A percentile compares a stretch with the other conserved stretches of the same genome.
These are phyloP conservation scores for Limnodromus scolopaceus DNA, from an alignment of 2,797 vertebrate species.

Conservation along the genomic window DNA sequence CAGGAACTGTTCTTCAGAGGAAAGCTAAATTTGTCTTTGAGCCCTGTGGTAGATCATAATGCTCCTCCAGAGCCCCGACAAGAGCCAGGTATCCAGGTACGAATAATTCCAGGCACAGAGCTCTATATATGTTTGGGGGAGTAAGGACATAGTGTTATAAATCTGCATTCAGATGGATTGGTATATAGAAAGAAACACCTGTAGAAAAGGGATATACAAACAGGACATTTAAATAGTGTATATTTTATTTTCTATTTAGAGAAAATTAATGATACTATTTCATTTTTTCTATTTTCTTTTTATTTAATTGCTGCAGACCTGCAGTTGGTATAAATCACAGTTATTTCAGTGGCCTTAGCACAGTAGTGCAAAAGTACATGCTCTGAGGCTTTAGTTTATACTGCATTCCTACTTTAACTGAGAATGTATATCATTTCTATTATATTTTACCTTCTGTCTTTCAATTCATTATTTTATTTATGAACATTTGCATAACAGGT, in stretches of 20 bases:
- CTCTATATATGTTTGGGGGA: background rate
- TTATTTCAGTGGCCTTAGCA: background rate
- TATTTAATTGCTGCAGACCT: background rate
- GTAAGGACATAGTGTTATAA: background rate
- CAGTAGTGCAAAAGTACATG: background rate
- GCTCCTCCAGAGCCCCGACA: background rate
- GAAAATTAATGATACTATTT: background rate
- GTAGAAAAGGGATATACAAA: background rate
- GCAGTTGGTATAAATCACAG: background rate
- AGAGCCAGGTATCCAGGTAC: background rate
- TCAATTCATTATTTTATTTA: background rate
- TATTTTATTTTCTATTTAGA: background rate
- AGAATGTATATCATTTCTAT: background rate
- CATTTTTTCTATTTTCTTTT: background rate
- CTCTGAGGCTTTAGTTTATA: background rate
- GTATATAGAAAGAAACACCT: background rate
- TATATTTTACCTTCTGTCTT: background rate
- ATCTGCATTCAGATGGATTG: background rate
- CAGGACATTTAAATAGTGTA: background rate
- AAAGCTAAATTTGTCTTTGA: background rate
- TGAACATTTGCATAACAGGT: background rate
- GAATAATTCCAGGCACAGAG: background rate
- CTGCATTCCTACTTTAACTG: background rate
- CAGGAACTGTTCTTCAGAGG: background rate
- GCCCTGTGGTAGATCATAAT: background rate